These are phyloP conservation scores for Fissipunctia ypsillon DNA, from an alignment of 2,888 invertebrate species.

Conservation along the genomic window DNA sequence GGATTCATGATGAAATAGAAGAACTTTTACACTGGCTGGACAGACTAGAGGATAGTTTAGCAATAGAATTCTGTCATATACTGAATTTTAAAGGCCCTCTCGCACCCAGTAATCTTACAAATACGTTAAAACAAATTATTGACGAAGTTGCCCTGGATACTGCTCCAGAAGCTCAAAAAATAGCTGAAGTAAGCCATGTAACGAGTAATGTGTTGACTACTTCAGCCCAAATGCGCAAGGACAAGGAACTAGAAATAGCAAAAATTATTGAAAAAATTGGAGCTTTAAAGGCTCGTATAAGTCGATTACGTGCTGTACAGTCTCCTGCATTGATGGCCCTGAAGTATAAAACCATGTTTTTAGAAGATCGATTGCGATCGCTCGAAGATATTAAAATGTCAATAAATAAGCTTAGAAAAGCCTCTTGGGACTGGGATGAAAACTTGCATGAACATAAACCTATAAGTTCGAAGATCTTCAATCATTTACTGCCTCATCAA, in stretches of 20 bases:
- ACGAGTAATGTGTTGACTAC: conserved; percentile 32
- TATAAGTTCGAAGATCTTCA: conserved; percentile 65
- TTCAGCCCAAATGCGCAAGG: conserved; percentile 26
- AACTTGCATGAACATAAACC: conserved; percentile 28
- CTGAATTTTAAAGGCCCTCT: conserved; percentile 61
- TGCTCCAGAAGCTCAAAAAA: conserved; percentile 48
- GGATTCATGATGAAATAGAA: conserved; percentile 69
- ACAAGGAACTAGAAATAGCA: conserved; percentile 63
- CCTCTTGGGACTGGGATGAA: conserved; percentile 6
- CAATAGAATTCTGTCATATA: conserved; percentile 65
- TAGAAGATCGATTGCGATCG: conserved; percentile 70
- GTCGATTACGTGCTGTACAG: conserved; percentile 56
- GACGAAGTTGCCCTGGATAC: conserved; percentile 62
- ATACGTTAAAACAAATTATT: conserved; percentile 65
- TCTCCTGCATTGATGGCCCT: conserved; percentile 67
- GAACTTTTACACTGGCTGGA: conserved; percentile 77
- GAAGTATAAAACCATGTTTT: conserved; percentile 71
- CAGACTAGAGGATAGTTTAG: conserved; percentile 67
- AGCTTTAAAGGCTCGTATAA: conserved; percentile 66
- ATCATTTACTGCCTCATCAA: conserved; percentile 69
- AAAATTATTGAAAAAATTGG: conserved; percentile 68
- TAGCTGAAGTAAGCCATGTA: conserved; percentile 42
- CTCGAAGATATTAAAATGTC: conserved; percentile 69
- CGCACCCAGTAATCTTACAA: conserved; percentile 62
- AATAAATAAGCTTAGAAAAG: conserved; percentile 57